phyloP scores from a whole-genome alignment of 2,888 invertebrate species.

The Calameuta filiformis region DNA sequence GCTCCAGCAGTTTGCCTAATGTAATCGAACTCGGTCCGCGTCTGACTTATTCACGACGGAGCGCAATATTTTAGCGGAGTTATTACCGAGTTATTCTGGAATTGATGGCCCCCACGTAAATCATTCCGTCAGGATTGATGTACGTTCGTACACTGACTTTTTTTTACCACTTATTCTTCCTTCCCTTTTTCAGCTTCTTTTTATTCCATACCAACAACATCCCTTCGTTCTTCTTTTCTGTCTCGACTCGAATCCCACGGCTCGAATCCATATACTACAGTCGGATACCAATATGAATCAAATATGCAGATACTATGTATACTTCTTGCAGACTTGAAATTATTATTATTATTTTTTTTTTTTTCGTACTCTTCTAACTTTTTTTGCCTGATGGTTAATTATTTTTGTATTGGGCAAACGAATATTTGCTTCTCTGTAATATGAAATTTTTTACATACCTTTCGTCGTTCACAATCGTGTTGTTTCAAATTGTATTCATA shows the following conservation, averaged over 20 bases:
- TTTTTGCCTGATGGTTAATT: background rate
- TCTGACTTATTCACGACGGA: slow-evolving; percentile 9
- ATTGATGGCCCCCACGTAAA: slow-evolving; percentile 58
- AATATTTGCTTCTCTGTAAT: background rate
- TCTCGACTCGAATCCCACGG: background rate
- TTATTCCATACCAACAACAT: background rate
- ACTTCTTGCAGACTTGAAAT: background rate
- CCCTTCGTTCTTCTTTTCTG: slow-evolving; percentile 13
- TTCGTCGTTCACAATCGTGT: background rate
- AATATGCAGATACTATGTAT: background rate
- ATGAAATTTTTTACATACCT: background rate
- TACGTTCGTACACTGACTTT: slow-evolving; percentile 41
- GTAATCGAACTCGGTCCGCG: slow-evolving; percentile 2
- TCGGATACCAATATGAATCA: background rate
- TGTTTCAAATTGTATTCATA: background rate
- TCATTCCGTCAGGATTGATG: slow-evolving; percentile 57
- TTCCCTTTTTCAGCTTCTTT: slow-evolving; percentile 19
- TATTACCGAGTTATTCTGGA: slow-evolving; percentile 59
- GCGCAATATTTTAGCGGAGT: slow-evolving; percentile 50
- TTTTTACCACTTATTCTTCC: slow-evolving; percentile 20
- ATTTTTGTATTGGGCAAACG: background rate
- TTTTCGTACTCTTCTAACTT: background rate
- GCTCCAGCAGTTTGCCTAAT: background rate
- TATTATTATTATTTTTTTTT: background rate
- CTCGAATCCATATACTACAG: background rate